Percentiles rank a stretch among this genome's conserved stretches.
Evolutionary conservation across 2,888 invertebrate species (phyloP).

Genomic region (Polyommatus icarus): DNA sequence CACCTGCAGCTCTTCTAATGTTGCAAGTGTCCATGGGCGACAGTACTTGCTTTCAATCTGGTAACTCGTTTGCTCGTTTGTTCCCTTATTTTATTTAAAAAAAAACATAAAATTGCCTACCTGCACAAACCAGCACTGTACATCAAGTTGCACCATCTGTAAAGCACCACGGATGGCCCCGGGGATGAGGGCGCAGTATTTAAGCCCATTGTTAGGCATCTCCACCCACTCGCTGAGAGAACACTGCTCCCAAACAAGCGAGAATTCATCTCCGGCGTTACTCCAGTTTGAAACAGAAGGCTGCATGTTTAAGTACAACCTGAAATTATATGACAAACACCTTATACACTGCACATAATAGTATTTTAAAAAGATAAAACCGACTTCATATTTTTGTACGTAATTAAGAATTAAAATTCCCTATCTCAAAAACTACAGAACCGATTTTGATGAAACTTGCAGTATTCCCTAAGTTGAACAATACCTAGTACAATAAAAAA

Average conservation of each 20-base stretch:
- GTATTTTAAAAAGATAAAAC: too few relatives aligned
- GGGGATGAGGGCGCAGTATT: constrained; percentile 95
- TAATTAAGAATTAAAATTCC: too few relatives aligned
- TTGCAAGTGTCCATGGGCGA: too few relatives aligned
- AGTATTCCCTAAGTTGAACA: too few relatives aligned
- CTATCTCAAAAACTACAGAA: too few relatives aligned
- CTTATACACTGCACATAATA: not conserved
- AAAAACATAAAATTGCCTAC: constrained; percentile 49
- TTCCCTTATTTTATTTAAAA: too few relatives aligned
- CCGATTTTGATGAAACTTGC: too few relatives aligned
- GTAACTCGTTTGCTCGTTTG: too few relatives aligned
- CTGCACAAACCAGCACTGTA: constrained; percentile 95
- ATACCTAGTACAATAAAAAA: too few relatives aligned
- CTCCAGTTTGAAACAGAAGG: constrained; percentile 98
- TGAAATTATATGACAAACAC: constrained; percentile 47
- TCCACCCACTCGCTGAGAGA: constrained; percentile 99
- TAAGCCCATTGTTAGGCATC: constrained; percentile 90
- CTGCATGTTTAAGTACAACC: constrained; percentile 93
- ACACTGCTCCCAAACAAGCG: constrained; percentile 95
- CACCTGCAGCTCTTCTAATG: too few relatives aligned
- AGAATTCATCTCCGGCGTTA: constrained; percentile 96
- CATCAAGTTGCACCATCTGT: constrained; percentile 99
- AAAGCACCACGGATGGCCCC: constrained; percentile 96
- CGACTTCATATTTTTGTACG: too few relatives aligned
- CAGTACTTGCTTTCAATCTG: too few relatives aligned